Conservation (phyloP, 2,113 vertebrate species). For the Spermophilus dauricus region DNA sequence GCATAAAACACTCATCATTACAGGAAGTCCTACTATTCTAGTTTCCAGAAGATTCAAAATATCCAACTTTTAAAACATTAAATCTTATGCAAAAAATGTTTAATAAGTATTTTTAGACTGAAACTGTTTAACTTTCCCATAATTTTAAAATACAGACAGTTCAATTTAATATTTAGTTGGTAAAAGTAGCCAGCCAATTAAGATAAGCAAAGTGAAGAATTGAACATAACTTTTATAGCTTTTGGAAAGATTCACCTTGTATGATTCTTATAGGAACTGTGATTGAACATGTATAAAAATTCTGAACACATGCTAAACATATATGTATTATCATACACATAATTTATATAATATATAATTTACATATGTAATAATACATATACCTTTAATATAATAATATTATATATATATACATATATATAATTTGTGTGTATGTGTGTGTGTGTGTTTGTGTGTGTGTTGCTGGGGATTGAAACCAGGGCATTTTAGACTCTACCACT, state of each 20-base stretch:
- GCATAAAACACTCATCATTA: neutral
- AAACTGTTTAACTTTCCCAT: neutral
- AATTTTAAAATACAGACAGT: neutral
- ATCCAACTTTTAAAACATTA: neutral
- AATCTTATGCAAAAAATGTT: neutral
- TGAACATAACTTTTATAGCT: neutral
- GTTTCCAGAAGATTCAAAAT: neutral
- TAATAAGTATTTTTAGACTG: neutral
- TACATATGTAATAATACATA: no score
- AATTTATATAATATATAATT: no score
- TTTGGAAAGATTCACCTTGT: neutral
- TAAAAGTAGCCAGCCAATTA: neutral
- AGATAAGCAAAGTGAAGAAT: neutral
- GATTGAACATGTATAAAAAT: no score
- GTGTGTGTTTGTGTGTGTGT: no score
- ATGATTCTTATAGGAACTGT: neutral
- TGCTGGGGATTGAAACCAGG: no score
- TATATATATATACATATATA: no score
- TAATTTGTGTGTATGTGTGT: no score
- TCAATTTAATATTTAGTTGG: slow-evolving; percentile 3
- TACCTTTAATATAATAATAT: no score
- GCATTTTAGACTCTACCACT: no score
- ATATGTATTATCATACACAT: no score
- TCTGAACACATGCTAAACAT: no score
- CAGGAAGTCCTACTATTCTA: neutral